Evolutionary conservation across 1,140 invertebrate genomes (phyloP).

Genomic region (Heliconius eleuchia): DNA sequence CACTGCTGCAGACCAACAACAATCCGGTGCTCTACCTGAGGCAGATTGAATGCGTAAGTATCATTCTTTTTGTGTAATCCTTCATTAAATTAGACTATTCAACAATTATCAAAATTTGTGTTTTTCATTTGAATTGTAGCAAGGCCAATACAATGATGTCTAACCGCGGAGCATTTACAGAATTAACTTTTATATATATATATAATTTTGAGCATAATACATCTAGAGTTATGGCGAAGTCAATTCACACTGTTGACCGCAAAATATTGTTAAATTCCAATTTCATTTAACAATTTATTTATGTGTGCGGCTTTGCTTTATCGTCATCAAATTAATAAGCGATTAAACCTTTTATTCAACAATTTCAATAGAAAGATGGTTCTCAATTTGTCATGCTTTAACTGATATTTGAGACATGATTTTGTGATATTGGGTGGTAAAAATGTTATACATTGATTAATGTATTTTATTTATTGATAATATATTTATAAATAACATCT

Average conservation of each 20-base stretch:
- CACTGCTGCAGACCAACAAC: conserved; percentile 94
- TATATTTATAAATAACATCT: no score
- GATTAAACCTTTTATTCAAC: background rate
- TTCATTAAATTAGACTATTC: background rate
- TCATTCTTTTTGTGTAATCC: background rate
- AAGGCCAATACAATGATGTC: no score
- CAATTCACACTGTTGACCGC: background rate
- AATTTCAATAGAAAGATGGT: background rate
- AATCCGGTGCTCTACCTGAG: conserved; percentile 93
- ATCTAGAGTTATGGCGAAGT: background rate
- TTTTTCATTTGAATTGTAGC: background rate
- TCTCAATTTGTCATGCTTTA: background rate
- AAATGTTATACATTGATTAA: no score
- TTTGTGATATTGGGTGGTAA: no score
- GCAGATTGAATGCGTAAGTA: conserved; percentile 94
- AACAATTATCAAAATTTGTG: background rate
- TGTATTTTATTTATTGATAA: no score
- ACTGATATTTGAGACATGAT: background rate
- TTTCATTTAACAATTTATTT: background rate
- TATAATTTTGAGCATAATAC: background rate
- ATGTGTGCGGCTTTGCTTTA: background rate
- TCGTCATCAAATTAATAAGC: background rate
- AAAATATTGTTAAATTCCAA: background rate
- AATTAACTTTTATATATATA: background rate
- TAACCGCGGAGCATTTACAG: background rate